Evolutionary conservation across 2,113 vertebrate species (phyloP), one percentile per base, ranked within the genome.

Genomic region (Cynopterus brachyotis): DNA sequence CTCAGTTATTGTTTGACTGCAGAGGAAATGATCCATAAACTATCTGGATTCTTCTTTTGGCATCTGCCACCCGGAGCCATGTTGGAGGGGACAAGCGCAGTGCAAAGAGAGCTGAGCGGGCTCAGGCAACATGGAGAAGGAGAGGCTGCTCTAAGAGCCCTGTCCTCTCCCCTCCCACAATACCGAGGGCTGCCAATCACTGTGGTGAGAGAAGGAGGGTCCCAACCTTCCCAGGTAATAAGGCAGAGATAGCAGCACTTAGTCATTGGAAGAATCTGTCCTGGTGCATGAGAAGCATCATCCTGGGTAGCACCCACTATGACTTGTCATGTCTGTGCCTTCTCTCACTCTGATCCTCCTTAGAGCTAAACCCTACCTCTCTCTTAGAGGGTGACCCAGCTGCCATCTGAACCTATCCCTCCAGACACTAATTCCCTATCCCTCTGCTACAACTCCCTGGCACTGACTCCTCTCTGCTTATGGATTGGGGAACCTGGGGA

Each of bases 21-120:
- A 20, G 55, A 81, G 83, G 53, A 94, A 94, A 95, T 64, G 86
- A 55, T 86, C 95, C 40, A 45, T 91, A 62, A 83, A 53, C 83
- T 66, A 35, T 76, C 35, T 86, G 53, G 62, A 69, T n/a, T 28
- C 62, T 59, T 81, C 86, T 80, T 55, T 76, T 95, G 97, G 89
- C 92, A 80, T 47, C 92, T 92, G 73, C 73, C 9, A 24, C 42
- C 67, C 64, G 94, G 45, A 89, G n/a, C 57, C 82, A n/a, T 24
- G 3, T 32, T n/a, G 50, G 76, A 59, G 40, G 66, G 70, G 30
- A 83, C 40, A 2, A 62, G 45, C 24, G 6, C 4, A 37, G 3
- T 17, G 19, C 40, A 45, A 42, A 78, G 89, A 62, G 24, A 45
- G 24, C 37, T n/a, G 62, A 24, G 9, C 9, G 37, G 67, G 60